Evolutionary conservation across 2,113 vertebrate genomes (phyloP), one percentile per base, ranked within the genome.

Genomic region (Tinamus guttatus): DNA sequence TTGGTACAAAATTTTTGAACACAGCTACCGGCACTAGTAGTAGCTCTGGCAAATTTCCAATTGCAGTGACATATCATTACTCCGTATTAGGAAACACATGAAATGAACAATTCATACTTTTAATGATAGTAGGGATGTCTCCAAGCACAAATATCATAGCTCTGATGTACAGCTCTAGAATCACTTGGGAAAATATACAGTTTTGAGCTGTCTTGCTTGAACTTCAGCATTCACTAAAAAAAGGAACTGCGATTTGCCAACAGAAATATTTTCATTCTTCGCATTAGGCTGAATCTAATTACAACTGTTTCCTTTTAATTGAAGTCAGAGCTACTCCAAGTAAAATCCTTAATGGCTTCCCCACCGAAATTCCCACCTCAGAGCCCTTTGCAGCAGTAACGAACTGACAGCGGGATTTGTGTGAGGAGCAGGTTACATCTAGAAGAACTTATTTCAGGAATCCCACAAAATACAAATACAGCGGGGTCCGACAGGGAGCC

Each of bases 221-320:
- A 92, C 69, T 87, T 85, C 88, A 79, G 75, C 91, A 94, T 93
- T 91, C 90, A 76, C 83, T 85, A 47, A 90, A 88, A 86, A 94
- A 93, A 52, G 52, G 70, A 94, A 86, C 71, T 77, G 63, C 65
- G 88, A 68, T 71, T 91, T 89, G 88, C 93, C 89, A 94, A 85
- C 40, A 58, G 87, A 95, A 94, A 89, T 93, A 92, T 92, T 96
- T 97, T 95, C 81, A 45, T 76, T 93, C 78, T 77, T 68, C 74
- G 54, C 90, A 77, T 92, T 92, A 95, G 36, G 45, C 67, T 92
- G 88, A 96, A 84, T 92, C 67, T 96, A 88, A 94, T 96, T 89
- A 89, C 45, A 38, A 38, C 52, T 71, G 49, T 58, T 97, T 88
- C 82, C 87, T 93, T 75, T 47, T 69, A 87, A 92, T 56, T 82